A percentile compares a stretch with the other conserved stretches of the same genome.
These are phyloP conservation scores for Acanthornis magna DNA, from an alignment of 2,797 vertebrate species.

Conservation along the genomic window DNA sequence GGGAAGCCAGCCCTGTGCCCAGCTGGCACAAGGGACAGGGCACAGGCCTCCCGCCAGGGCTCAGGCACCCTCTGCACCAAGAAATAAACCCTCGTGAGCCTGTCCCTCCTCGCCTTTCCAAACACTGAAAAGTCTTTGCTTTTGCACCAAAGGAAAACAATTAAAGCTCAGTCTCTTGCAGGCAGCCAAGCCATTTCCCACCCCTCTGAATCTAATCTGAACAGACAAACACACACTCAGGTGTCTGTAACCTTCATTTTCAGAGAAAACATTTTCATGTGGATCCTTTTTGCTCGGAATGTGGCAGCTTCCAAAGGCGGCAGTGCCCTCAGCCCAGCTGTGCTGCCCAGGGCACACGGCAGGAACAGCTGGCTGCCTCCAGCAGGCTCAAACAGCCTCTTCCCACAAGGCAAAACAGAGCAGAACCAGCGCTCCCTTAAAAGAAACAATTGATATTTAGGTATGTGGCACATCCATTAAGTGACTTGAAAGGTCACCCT, in stretches of 20 bases:
- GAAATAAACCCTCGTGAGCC: not conserved
- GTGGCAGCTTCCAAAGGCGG: not conserved
- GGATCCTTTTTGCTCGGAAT: fast-evolving
- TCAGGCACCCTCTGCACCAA: not conserved
- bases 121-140: too few relatives aligned
- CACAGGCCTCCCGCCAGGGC: not conserved
- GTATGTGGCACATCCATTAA: constrained; percentile 45
- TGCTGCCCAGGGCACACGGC: fast-evolving
- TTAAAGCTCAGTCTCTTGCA: not conserved
- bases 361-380: not conserved
- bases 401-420: not conserved
- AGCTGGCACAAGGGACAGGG: fast-evolving
- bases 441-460: constrained; percentile 29
- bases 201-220: fast-evolving
- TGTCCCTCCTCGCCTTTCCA: not conserved
- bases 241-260: not conserved
- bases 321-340: not conserved
- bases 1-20: fast-evolving
- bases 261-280: not conserved
- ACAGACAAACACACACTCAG: not conserved
- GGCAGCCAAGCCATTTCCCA: not conserved
- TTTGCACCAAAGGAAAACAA: not conserved
- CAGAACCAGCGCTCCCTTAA: not conserved
- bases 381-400: not conserved
- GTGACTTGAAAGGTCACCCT: constrained; percentile 45